Evolutionary conservation across 2,113 vertebrate species (phyloP), one percentile per base, ranked within the genome.

Genomic region (Galbula dea): DNA sequence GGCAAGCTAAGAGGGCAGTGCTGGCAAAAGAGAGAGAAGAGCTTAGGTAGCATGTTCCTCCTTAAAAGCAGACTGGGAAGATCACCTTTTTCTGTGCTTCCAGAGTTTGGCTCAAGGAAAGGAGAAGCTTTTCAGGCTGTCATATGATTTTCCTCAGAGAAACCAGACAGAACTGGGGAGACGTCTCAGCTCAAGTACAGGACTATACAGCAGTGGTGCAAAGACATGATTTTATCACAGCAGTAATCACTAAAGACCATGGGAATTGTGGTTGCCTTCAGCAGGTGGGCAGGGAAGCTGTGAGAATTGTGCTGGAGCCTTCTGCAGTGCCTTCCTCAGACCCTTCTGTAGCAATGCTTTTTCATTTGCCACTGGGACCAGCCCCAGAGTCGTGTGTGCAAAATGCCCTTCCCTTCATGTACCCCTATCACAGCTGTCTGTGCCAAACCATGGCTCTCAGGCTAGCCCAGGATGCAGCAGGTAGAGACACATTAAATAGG

Each of bases 301-400:
- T 41, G 48, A 58, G 61, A 93, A 61, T 76, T 62, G 37, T 76
- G 75, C 66, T 3, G 2, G n/a, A 88, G 57, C 73, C 30, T 90
- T 80, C 63, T 93, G 37, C 85, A 62, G 13, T 46, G 67, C 51
- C 39, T 74, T 90, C 54, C 51, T 72, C 34, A 34, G 30, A 41
- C 32, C 46, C 9, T 89, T 66, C 54, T 6, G 4, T 12, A 48
- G 61, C 30, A 0, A 73, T 22, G 66, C 17, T 17, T 63, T 87
- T 88, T 85, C 54, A 69, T 69, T 91, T 87, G 55, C 30, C 63
- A 45, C 27, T 66, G 91, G 71, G 89, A 87, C 82, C 88, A 91
- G 85, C 87, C 94, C 84, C 55, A 26, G 66, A 83, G 27, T 15
- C 91, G 27, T 51, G 57, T 3, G n/a, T 92, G 82, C 87, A 93